Evolutionary conservation across 2,888 invertebrate genomes (phyloP), one percentile per base, ranked within the genome.

Genomic region (Yponomeuta malinellus): DNA sequence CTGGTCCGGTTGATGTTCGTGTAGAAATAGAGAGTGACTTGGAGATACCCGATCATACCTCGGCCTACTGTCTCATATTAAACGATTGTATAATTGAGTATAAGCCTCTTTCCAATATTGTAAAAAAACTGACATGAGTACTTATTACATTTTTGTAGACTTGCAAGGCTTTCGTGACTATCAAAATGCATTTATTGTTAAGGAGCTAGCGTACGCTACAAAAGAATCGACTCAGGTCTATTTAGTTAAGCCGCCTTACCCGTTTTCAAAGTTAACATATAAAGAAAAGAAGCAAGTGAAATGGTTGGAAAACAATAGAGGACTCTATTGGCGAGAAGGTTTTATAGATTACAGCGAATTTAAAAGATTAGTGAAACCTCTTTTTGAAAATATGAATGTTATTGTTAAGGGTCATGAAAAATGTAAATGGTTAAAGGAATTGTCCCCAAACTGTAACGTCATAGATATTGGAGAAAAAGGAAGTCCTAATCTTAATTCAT

Each of bases 391-490:
- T 23, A n/a, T 15, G 4, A 68, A 68, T 23, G 68, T 68, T 9
- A 23, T 48, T 68, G 68, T 68, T 66, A 66, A 66, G 29, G 66
- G 66, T 31, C 31, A 15, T 66, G 66, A 66, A 66, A 66, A 66
- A 33, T 31, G 31, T 31, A 33, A 66, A 10, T 66, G 66, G 66
- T 6, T 66, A 15, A 29, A 66, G 29, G 15, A 68, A n/a, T 48
- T 68, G 10, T 68, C 68, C 1, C 68, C 68, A 37, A 68, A 68
- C 10, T 68, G 68, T 48, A 23, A 48, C 9, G 68, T 68, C 37
- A n/a, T 68, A 68, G 68, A 71, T 67, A 37, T 71, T n/a, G 31
- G 31, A 6, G 67, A 67, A 29, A 71, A 29, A 64, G 63, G 63
- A n/a, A 10, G 29, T 37, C 68, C 67, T 48, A 71, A 67, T 48